phyloP scores from a whole-genome alignment of 2,797 vertebrate species.

The Acomys russatus region DNA sequence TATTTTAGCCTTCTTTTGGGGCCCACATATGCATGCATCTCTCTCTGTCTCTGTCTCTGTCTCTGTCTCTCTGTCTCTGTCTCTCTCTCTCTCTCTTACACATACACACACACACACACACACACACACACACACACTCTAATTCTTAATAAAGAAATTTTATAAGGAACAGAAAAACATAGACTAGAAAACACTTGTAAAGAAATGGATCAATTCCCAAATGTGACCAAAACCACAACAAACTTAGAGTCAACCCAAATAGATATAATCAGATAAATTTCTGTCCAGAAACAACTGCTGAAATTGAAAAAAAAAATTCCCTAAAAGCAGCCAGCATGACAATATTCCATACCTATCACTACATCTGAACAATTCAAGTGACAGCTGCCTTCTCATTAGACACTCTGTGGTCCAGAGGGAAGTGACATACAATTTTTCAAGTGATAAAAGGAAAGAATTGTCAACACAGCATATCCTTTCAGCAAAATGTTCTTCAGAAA shows the following conservation, averaged over 20 bases:
- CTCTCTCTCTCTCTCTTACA: no score
- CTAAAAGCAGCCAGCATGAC: neutral
- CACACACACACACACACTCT: neutral
- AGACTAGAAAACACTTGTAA: neutral
- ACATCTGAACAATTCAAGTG: neutral
- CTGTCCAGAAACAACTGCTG: neutral
- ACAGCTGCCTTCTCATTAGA: neutral
- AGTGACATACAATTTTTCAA: neutral
- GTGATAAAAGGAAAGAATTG: neutral
- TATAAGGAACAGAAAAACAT: neutral
- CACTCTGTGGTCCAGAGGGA: neutral
- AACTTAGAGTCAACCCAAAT: neutral
- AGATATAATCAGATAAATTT: neutral
- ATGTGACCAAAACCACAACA: neutral
- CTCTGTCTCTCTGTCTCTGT: no score
- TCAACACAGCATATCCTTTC: neutral
- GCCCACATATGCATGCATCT: no score
- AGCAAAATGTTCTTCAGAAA: neutral
- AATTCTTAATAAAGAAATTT: neutral
- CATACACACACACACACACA: neutral
- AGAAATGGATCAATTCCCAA: neutral
- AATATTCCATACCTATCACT: neutral
- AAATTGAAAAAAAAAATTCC: neutral
- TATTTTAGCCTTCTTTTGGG: no score
- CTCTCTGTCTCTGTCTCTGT: no score